phyloP scores from a whole-genome alignment of 2,113 vertebrate species.

The Xyliphius kryptos region DNA sequence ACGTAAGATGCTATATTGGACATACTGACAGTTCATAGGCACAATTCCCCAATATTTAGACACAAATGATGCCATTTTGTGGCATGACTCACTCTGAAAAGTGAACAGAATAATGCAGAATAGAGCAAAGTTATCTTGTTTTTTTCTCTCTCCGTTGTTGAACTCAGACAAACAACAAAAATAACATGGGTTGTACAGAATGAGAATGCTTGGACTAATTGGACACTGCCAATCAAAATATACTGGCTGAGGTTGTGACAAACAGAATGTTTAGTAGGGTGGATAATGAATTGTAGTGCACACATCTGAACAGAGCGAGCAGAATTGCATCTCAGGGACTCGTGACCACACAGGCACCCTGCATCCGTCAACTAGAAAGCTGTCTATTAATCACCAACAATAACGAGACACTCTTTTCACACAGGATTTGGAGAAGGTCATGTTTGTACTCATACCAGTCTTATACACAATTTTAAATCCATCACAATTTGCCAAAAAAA shows the following conservation, averaged over 20 bases:
- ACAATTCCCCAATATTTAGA: no score
- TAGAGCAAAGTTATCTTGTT: background rate
- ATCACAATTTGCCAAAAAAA: constrained; percentile 2
- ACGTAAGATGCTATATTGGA: no score
- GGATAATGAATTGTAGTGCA: constrained; percentile 31
- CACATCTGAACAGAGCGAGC: constrained; percentile 15
- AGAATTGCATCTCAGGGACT: constrained; percentile 14
- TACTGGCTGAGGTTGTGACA: background rate
- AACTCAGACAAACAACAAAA: constrained; percentile 1
- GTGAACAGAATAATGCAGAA: constrained; percentile 2
- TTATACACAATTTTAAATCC: background rate
- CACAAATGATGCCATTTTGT: no score
- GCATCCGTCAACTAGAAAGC: constrained; percentile 22
- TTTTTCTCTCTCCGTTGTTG: background rate
- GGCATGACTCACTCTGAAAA: no score
- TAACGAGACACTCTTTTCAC: constrained; percentile 5
- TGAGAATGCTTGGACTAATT: constrained; percentile 2
- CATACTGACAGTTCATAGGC: no score
- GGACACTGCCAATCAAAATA: constrained; percentile 9
- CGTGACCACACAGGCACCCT: constrained; percentile 7
- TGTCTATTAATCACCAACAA: constrained; percentile 21
- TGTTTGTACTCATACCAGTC: no score
- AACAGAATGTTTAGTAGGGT: constrained; percentile 4
- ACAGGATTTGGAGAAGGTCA: constrained; percentile 7
- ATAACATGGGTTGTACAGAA: constrained; percentile 1